Conservation (phyloP, 2,113 vertebrate genomes). For the Ptilonorhynchus violaceus region DNA sequence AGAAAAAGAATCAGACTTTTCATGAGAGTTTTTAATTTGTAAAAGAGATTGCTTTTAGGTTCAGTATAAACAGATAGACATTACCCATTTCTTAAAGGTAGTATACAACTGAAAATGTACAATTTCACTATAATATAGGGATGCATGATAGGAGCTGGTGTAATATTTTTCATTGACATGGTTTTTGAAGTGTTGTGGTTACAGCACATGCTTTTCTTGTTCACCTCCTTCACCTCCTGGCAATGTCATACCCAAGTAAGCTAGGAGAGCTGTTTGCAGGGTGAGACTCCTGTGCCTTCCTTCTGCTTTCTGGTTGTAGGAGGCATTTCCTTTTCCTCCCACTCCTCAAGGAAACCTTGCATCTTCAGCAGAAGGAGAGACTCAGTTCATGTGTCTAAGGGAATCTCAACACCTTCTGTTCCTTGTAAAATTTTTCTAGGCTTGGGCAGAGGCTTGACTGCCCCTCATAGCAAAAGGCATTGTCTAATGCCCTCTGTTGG, state of each 20-base stretch:
- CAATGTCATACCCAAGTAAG: background rate
- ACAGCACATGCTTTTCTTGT: background rate
- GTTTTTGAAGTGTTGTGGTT: background rate
- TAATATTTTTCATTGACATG: background rate
- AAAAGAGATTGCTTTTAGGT: background rate
- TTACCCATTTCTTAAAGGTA: background rate
- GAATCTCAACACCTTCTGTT: background rate
- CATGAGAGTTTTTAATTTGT: background rate
- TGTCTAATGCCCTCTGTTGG: background rate
- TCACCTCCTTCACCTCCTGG: background rate
- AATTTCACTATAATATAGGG: background rate
- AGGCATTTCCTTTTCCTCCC: background rate
- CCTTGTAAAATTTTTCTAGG: background rate
- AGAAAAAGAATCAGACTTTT: conserved; percentile 6
- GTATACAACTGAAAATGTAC: background rate
- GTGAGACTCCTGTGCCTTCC: background rate
- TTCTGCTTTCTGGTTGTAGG: background rate
- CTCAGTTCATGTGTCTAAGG: background rate
- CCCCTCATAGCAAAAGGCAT: background rate
- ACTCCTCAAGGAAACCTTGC: background rate
- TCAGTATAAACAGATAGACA: background rate
- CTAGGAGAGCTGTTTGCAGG: background rate
- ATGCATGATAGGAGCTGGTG: background rate
- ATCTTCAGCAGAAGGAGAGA: background rate
- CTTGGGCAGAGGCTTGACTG: background rate